A percentile compares a stretch with the other conserved stretches of the same genome.
Evolutionary conservation across 2,888 invertebrate genomes (phyloP).

Genomic region (Cheilosia impressa): DNA sequence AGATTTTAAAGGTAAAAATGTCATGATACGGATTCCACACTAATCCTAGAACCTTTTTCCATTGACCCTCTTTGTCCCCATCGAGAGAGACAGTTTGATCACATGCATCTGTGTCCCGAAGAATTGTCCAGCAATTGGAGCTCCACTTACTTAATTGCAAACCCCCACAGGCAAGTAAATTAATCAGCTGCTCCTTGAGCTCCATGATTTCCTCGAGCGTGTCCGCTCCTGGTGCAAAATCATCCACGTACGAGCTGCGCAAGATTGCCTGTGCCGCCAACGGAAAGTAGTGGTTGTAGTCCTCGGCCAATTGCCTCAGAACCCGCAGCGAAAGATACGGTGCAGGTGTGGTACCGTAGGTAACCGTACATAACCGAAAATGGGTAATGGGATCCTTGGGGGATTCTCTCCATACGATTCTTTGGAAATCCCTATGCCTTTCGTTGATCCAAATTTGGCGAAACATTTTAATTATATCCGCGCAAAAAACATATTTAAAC

Average conservation of each 20-base stretch:
- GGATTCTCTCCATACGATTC: too few relatives aligned
- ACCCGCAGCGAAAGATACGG: too few relatives aligned
- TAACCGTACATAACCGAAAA: too few relatives aligned
- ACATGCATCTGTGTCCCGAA: neutral
- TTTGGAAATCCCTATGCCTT: too few relatives aligned
- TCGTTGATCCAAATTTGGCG: neutral
- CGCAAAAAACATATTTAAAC: slow-evolving; percentile 32
- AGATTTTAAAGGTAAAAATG: slow-evolving; percentile 5
- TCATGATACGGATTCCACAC: slow-evolving; percentile 8
- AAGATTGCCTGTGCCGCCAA: neutral
- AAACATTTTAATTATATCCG: too few relatives aligned
- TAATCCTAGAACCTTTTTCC: slow-evolving; percentile 18
- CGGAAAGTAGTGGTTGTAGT: too few relatives aligned
- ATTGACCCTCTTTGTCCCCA: neutral
- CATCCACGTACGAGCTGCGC: neutral
- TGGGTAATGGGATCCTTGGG: too few relatives aligned
- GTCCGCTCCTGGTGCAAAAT: slow-evolving; percentile 1
- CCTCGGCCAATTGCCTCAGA: too few relatives aligned
- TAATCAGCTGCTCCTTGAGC: neutral
- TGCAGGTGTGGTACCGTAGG: too few relatives aligned
- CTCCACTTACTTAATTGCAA: slow-evolving; percentile 16
- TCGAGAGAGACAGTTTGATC: slow-evolving; percentile 3
- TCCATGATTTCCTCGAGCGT: too few relatives aligned
- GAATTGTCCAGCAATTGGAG: slow-evolving; percentile 13
- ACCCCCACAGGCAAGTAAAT: slow-evolving; percentile 21